Evolutionary conservation across 2,797 vertebrate genomes (phyloP).

Genomic region (Botia almorhae): DNA sequence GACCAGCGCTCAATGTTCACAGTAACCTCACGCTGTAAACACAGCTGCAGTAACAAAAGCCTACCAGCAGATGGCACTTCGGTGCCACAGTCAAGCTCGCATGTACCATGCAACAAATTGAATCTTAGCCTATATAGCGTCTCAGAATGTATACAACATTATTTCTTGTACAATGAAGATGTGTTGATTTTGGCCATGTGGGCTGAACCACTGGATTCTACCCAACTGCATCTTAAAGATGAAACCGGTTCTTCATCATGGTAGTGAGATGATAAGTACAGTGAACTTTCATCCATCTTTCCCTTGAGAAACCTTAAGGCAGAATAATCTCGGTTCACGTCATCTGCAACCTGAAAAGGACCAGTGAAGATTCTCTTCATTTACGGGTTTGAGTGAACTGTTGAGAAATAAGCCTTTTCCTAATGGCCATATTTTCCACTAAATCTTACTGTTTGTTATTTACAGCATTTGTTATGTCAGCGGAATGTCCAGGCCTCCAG

Average conservation of each 20-base stretch:
- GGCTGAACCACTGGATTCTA: background rate
- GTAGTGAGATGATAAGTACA: slow-evolving; percentile 4
- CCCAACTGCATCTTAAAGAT: slow-evolving; percentile 17
- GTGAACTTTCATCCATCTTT: slow-evolving; percentile 17
- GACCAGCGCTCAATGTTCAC: background rate
- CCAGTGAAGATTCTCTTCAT: background rate
- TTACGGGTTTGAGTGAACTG: background rate
- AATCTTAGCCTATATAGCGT: background rate
- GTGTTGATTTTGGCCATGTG: background rate
- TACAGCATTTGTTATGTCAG: slow-evolving; percentile 60
- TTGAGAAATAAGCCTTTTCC: background rate
- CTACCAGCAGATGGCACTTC: background rate
- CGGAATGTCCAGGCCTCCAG: slow-evolving; percentile 84
- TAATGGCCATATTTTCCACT: slow-evolving; percentile 26
- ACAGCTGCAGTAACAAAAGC: background rate
- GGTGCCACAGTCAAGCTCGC: background rate
- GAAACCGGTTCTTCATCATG: background rate
- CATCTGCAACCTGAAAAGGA: background rate
- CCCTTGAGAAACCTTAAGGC: background rate
- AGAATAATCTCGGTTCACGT: background rate
- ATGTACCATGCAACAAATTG: background rate
- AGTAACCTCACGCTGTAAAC: background rate
- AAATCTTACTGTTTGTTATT: slow-evolving; percentile 7
- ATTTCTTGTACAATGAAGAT: background rate
- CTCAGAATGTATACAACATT: slow-evolving; percentile 2